A percentile compares a stretch with the other conserved stretches of the same genome.
phyloP scores from a whole-genome alignment of 2,888 invertebrate species.

The Lysandra bellargus region DNA sequence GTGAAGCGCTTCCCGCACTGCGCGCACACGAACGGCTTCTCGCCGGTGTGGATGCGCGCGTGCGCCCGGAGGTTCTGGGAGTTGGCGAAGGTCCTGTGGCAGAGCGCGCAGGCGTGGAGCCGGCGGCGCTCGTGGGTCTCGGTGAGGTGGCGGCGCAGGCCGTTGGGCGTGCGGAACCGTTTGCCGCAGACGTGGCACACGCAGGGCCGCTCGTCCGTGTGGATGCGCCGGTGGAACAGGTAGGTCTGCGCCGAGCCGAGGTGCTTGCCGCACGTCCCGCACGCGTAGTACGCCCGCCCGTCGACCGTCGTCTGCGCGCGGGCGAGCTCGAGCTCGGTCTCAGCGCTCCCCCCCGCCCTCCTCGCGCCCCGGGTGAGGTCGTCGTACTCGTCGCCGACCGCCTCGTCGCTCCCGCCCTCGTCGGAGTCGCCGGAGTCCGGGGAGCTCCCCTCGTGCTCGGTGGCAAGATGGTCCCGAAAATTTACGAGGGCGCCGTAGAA shows the following conservation, averaged over 20 bases:
- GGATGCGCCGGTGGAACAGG: slow-evolving; percentile 82
- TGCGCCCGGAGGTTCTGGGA: slow-evolving; percentile 82
- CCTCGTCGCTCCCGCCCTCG: slow-evolving; percentile 34
- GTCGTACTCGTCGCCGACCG: slow-evolving; percentile 53
- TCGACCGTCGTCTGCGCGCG: slow-evolving; percentile 63
- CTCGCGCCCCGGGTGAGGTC: slow-evolving; percentile 64
- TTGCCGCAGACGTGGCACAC: slow-evolving; percentile 85
- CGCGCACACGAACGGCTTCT: slow-evolving; percentile 79
- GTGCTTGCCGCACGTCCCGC: slow-evolving; percentile 80
- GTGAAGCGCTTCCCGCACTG: slow-evolving; percentile 83
- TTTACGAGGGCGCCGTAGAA: slow-evolving; percentile 60
- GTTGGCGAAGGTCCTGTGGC: slow-evolving; percentile 80
- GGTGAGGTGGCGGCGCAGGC: slow-evolving; percentile 81
- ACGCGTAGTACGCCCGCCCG: slow-evolving; percentile 79
- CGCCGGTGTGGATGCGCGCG: slow-evolving; percentile 81
- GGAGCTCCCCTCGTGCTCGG: slow-evolving; percentile 46
- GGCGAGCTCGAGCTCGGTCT: slow-evolving; percentile 56
- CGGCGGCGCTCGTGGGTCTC: slow-evolving; percentile 83
- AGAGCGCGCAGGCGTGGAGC: slow-evolving; percentile 78
- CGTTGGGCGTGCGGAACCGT: slow-evolving; percentile 83
- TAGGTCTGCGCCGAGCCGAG: slow-evolving; percentile 83
- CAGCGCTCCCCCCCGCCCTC: slow-evolving; percentile 58
- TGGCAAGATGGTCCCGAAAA: slow-evolving; percentile 59
- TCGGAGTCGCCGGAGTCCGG: slow-evolving; percentile 53
- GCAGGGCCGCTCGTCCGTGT: slow-evolving; percentile 84